Conservation (phyloP, 2,888 invertebrate species). For the Sinhomidia bicolor region DNA sequence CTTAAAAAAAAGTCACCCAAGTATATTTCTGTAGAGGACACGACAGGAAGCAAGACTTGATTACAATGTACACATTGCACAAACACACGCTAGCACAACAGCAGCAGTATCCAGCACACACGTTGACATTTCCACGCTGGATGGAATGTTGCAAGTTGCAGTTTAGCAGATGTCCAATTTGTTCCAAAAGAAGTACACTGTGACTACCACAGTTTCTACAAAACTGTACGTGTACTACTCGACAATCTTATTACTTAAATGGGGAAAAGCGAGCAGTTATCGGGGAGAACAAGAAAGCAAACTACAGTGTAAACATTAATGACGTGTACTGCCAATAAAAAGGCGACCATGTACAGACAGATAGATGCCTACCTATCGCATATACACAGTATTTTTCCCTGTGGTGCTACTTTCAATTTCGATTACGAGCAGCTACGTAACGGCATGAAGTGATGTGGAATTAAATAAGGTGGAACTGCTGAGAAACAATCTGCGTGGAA, state of each 20-base stretch:
- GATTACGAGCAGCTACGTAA: not conserved
- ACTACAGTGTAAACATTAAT: slow-evolving; percentile 51
- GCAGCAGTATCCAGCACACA: not conserved
- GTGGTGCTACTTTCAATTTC: not conserved
- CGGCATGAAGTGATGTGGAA: not conserved
- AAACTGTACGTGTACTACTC: not conserved
- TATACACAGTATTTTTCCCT: not conserved
- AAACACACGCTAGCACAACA: not conserved
- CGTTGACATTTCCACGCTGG: slow-evolving; percentile 12
- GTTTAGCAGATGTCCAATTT: slow-evolving; percentile 31
- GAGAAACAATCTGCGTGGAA: slow-evolving; percentile 16
- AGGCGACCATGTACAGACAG: no score
- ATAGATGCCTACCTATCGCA: no score
- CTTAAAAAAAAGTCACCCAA: slow-evolving; percentile 22
- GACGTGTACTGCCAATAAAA: slow-evolving; percentile 43
- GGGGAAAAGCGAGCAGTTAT: not conserved
- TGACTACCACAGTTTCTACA: not conserved
- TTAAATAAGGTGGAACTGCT: not conserved
- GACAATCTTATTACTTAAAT: not conserved
- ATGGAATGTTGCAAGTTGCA: not conserved
- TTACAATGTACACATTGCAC: not conserved
- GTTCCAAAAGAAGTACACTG: not conserved
- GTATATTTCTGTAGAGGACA: not conserved
- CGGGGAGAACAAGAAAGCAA: not conserved
- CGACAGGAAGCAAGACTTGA: slow-evolving; percentile 14